Base-by-base conservation (phyloP, 2,113 vertebrate genomes). In the Fukomys damarensis region DNA sequence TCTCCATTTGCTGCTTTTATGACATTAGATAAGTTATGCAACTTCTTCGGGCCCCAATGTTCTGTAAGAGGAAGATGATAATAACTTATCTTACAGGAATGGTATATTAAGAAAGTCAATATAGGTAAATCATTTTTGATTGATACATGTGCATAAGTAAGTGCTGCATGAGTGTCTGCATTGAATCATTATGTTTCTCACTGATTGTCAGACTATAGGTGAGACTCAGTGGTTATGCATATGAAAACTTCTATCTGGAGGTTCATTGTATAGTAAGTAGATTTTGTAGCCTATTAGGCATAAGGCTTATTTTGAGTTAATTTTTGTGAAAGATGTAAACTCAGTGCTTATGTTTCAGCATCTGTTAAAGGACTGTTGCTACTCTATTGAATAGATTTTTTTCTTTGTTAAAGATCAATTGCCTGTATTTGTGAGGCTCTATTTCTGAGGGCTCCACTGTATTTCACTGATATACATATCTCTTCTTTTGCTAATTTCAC, bases 331-430 rank as follows among this genome's bases (percentile, higher is more conserved):
- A 81, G 7, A 72, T 86, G 1, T 35, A 58, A 82, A 70, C 7
- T 43, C 26, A 28, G 3, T 28, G 4, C 49, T 28, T 22, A 2
- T 46, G 20, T 85, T 30, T 83, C 32, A 52, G 1, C 22, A 28
- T 77, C 81, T 93, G 35, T 89, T 86, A n/a, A 59, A 92, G 32
- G 30, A 49, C 3, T 66, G 6, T 72, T 49, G 26, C 81, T 93
- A 35, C 52, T 95, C 14, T 72, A 8, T 68, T 85, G 65, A 63
- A 91, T 63, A 87, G 35, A 77, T 24, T 83, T 80, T 49, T 86
- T 96, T 83, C 81, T 94, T 63, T 90, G 20, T 84, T n/a, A 85
- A 24, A 94, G 58, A 90, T 90, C 35, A 83, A 7, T 54, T 30
- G n/a, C 41, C 14, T 52, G 2, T 59, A 46, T 93, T 26, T 89